Conservation (phyloP, 2,888 invertebrate species). For the Laspeyria flexula region DNA sequence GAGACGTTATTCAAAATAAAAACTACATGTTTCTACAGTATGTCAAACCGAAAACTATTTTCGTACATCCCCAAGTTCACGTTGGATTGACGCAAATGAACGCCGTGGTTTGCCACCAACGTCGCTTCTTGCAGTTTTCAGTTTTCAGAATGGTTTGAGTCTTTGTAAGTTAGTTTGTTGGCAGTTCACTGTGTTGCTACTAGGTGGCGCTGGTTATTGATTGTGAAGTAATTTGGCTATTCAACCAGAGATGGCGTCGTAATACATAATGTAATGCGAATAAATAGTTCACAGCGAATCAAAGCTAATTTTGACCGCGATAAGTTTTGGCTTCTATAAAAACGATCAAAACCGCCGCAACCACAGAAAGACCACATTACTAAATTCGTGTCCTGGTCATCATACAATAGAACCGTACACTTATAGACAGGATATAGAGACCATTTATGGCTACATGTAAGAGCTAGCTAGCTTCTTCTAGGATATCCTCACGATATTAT, state of each 20-base stretch:
- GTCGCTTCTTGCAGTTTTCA: conserved; percentile 37
- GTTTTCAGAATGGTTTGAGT: conserved; percentile 20
- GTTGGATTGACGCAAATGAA: conserved; percentile 66
- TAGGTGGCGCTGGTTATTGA: conserved; percentile 57
- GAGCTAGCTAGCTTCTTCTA: too few species aligned
- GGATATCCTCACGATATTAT: too few species aligned
- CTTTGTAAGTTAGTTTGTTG: conserved; percentile 1
- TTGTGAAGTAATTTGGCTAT: conserved; percentile 25
- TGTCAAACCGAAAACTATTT: conserved; percentile 84
- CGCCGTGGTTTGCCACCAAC: conserved; percentile 45
- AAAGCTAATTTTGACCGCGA: too few species aligned
- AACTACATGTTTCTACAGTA: conserved; percentile 83
- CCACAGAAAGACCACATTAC: too few species aligned
- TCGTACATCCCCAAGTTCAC: conserved; percentile 79
- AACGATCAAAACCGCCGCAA: too few species aligned
- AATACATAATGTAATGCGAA: too few species aligned
- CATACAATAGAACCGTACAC: too few species aligned
- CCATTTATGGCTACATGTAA: too few species aligned
- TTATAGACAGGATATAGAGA: too few species aligned
- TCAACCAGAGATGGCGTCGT: conserved; percentile 49
- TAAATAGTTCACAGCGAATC: background rate
- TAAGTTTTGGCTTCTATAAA: too few species aligned
- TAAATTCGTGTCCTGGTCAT: too few species aligned
- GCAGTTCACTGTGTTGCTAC: conserved; percentile 5
- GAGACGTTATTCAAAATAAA: conserved; percentile 76